Conservation (phyloP, 2,113 vertebrate species). For the Siphamia tubifer region DNA sequence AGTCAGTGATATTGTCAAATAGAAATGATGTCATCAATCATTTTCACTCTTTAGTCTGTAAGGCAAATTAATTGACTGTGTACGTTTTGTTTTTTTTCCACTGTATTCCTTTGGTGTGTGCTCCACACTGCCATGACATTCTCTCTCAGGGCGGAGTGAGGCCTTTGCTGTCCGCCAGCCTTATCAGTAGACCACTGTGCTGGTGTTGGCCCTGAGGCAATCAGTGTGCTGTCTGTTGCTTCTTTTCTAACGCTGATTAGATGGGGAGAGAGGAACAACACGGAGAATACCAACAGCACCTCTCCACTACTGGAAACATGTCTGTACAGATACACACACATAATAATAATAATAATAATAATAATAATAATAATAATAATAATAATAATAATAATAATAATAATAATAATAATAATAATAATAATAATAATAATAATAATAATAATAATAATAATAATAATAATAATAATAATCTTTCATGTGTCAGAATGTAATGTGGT, state of each 20-base stretch:
- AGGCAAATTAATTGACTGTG: constrained; percentile 16
- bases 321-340: background rate
- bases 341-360: too few species aligned
- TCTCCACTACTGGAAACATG: background rate
- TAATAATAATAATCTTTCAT: too few species aligned
- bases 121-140: constrained; percentile 1
- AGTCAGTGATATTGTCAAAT: background rate
- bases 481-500: background rate
- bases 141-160: constrained; percentile 42
- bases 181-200: constrained; percentile 57
- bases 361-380: too few species aligned
- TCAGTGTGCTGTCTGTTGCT: constrained; percentile 52
- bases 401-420: too few species aligned
- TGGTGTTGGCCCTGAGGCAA: constrained; percentile 48
- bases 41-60: background rate
- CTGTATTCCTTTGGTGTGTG: constrained; percentile 24
- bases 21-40: background rate
- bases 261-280: constrained; percentile 21
- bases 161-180: constrained; percentile 44
- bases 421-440: too few species aligned
- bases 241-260: constrained; percentile 50
- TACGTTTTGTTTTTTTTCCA: constrained; percentile 19
- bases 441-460: too few species aligned
- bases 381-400: too few species aligned
- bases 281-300: constrained; percentile 45